phyloP scores from a whole-genome alignment of 1,140 invertebrate genomes.

The Rhopalosiphum maidis region DNA sequence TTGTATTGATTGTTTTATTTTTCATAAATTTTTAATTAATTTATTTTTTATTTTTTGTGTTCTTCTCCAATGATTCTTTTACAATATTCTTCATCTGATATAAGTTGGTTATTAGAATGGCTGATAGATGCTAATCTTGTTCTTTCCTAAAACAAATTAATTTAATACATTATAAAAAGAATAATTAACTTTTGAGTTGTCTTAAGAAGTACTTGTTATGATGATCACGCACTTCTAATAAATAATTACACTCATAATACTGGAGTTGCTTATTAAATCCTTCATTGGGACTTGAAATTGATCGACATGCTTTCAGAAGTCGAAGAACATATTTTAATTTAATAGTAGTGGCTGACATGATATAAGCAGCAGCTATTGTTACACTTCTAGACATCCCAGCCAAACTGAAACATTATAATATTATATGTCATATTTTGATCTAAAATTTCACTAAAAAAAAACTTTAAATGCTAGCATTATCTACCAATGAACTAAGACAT shows the following conservation, averaged over 20 bases:
- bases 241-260: slow-evolving; percentile 84
- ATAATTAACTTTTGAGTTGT: not conserved
- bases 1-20: slow-evolving; percentile 38
- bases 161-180: not conserved
- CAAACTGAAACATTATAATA: slow-evolving; percentile 68
- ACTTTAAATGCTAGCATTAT: slow-evolving; percentile 60
- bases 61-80: slow-evolving; percentile 39
- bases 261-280: slow-evolving; percentile 94
- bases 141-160: slow-evolving; percentile 41
- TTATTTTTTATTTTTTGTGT: slow-evolving; percentile 44
- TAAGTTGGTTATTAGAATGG: not conserved
- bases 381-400: slow-evolving; percentile 96
- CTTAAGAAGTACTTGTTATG: not conserved
- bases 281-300: slow-evolving; percentile 92
- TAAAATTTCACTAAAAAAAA: slow-evolving; percentile 13
- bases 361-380: slow-evolving; percentile 91
- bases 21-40: slow-evolving; percentile 32
- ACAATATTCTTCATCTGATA: slow-evolving; percentile 53
- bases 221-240: slow-evolving; percentile 75
- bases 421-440: not conserved
- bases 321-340: slow-evolving; percentile 92
- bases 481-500: slow-evolving; percentile 95
- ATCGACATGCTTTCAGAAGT: slow-evolving; percentile 86
- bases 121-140: slow-evolving; percentile 23
- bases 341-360: slow-evolving; percentile 92